Evolutionary conservation across 2,888 invertebrate genomes (phyloP).

Genomic region (Drosophila flavopinicola): DNA sequence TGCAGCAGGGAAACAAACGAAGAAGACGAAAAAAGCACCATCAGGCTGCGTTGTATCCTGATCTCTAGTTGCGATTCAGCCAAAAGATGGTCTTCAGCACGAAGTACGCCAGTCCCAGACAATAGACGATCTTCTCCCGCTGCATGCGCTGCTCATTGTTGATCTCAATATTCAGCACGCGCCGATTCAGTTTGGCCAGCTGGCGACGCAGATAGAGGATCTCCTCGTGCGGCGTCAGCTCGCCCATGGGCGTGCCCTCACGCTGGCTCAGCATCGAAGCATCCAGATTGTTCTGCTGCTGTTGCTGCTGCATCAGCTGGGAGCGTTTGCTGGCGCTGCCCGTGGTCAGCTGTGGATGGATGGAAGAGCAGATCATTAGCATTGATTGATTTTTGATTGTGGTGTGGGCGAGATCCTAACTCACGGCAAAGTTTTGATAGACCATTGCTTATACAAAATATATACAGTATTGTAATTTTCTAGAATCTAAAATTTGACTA

Average conservation of each 20-base stretch:
- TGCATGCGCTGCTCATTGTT: slow-evolving; percentile 93
- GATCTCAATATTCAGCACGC: slow-evolving; percentile 94
- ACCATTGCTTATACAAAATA: slow-evolving; percentile 36
- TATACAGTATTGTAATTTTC: neutral
- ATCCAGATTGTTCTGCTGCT: slow-evolving; percentile 75
- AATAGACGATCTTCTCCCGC: slow-evolving; percentile 93
- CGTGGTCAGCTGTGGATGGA: slow-evolving; percentile 69
- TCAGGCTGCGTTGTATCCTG: slow-evolving; percentile 16
- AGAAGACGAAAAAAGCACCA: slow-evolving; percentile 39
- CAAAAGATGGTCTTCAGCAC: slow-evolving; percentile 93
- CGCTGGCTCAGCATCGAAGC: slow-evolving; percentile 84
- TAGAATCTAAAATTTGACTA: slow-evolving; percentile 23
- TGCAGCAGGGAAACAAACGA: slow-evolving; percentile 46
- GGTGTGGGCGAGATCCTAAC: neutral
- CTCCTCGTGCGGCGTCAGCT: slow-evolving; percentile 91
- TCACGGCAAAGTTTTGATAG: slow-evolving; percentile 41
- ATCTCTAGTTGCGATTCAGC: slow-evolving; percentile 87
- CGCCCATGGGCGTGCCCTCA: slow-evolving; percentile 89
- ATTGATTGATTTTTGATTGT: neutral
- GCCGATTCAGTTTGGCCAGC: slow-evolving; percentile 93
- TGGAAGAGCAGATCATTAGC: neutral
- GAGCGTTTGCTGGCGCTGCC: slow-evolving; percentile 81
- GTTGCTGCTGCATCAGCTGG: slow-evolving; percentile 56
- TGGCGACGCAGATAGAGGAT: slow-evolving; percentile 92
- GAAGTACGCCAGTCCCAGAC: slow-evolving; percentile 93